These are phyloP conservation scores for Sialia sialis DNA, from an alignment of 2,113 vertebrate genomes.

Conservation along the genomic window DNA sequence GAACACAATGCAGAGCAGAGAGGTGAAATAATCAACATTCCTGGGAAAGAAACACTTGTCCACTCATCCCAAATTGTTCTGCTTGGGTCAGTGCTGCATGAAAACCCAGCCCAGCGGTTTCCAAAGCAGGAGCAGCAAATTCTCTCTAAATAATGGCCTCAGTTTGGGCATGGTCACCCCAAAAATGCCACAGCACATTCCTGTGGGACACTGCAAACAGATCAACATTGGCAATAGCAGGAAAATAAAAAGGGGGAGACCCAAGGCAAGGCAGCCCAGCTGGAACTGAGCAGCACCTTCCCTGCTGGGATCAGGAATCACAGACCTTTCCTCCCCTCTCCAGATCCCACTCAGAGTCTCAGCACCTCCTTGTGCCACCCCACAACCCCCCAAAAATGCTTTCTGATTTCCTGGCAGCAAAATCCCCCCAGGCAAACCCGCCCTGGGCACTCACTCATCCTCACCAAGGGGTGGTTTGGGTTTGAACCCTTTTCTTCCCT, in stretches of 20 bases:
- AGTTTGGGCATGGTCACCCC: neutral
- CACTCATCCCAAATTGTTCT: neutral
- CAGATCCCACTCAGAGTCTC: neutral
- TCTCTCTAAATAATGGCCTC: neutral
- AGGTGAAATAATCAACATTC: neutral
- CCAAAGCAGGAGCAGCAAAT: neutral
- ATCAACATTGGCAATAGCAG: neutral
- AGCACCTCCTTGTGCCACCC: neutral
- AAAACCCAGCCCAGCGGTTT: neutral
- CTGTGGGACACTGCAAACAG: neutral
- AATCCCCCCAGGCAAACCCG: neutral
- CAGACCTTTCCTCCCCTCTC: neutral
- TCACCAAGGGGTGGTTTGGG: neutral
- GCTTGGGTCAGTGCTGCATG: neutral
- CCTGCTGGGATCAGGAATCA: neutral
- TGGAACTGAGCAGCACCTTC: neutral
- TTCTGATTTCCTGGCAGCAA: neutral
- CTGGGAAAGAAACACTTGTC: neutral
- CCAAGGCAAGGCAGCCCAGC: neutral
- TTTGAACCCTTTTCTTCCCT: neutral
- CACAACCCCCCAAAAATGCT: neutral
- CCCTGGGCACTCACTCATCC: neutral
- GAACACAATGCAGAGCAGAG: neutral
- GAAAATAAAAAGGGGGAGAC: fast-evolving
- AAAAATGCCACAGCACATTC: neutral